phyloP scores from a whole-genome alignment of 1,140 invertebrate species.

The Bicyclus anynana region DNA sequence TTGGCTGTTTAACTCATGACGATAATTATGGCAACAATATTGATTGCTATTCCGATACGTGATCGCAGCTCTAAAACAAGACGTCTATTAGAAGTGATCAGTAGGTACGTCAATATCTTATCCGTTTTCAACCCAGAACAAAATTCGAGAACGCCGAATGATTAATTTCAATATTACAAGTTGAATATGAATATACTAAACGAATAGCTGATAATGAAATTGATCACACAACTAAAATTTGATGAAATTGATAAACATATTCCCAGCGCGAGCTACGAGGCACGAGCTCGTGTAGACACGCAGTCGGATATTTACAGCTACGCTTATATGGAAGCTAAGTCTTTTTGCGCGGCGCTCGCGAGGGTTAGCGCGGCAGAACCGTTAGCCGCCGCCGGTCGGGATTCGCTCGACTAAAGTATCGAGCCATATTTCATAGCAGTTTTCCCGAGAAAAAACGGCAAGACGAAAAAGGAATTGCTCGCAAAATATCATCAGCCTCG shows the following conservation, averaged over 20 bases:
- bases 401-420: slow-evolving; percentile 38
- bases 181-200: no score
- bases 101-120: no score
- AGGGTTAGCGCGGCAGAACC: slow-evolving; percentile 18
- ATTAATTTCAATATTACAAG: no score
- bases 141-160: no score
- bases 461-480: slow-evolving; percentile 51
- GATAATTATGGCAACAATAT: no score
- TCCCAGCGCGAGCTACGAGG: not conserved
- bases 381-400: slow-evolving; percentile 27
- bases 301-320: slow-evolving; percentile 5
- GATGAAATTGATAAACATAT: not conserved
- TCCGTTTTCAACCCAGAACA: no score
- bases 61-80: no score
- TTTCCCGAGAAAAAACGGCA: slow-evolving; percentile 35
- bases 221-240: not conserved
- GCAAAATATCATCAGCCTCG: slow-evolving; percentile 50
- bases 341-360: slow-evolving; percentile 13
- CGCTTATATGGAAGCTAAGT: slow-evolving; percentile 8
- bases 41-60: no score
- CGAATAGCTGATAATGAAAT: no score
- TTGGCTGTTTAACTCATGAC: no score
- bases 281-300: not conserved
- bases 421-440: slow-evolving; percentile 38
- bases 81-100: no score